These are phyloP conservation scores for Centrocercus urophasianus DNA, from an alignment of 2,113 vertebrate species.

Conservation along the genomic window DNA sequence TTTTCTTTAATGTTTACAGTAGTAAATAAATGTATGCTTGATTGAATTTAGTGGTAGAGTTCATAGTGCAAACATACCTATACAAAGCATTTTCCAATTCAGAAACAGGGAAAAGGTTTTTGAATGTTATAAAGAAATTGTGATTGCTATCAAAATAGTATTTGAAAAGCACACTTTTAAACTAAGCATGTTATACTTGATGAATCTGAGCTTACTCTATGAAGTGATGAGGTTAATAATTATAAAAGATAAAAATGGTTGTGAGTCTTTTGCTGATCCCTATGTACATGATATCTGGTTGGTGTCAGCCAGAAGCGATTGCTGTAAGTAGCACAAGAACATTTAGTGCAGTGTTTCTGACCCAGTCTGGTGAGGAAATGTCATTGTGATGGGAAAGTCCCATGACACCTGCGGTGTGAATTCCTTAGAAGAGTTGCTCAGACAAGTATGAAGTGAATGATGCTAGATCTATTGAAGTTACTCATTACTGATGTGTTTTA, in stretches of 20 bases:
- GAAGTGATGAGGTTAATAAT: background rate
- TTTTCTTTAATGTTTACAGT: background rate
- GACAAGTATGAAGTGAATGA: background rate
- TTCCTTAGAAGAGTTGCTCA: slow-evolving; percentile 10
- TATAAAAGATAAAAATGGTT: background rate
- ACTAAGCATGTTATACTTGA: background rate
- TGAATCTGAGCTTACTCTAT: background rate
- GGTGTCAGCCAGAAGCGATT: background rate
- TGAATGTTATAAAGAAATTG: background rate
- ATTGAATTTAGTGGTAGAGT: background rate
- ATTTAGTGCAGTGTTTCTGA: background rate
- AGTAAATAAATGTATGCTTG: background rate
- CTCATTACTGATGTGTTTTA: background rate
- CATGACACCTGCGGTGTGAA: background rate
- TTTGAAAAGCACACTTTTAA: background rate
- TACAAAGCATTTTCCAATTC: background rate
- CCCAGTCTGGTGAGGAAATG: background rate
- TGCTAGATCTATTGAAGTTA: background rate
- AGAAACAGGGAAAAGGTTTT: background rate
- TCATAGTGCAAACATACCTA: background rate
- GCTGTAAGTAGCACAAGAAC: background rate
- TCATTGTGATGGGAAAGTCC: background rate
- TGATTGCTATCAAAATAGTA: background rate
- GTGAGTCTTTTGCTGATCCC: background rate
- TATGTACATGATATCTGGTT: background rate